Evolutionary conservation across 2,113 vertebrate species (phyloP), one percentile per base, ranked within the genome.

Genomic region (Delphinapterus leucas): DNA sequence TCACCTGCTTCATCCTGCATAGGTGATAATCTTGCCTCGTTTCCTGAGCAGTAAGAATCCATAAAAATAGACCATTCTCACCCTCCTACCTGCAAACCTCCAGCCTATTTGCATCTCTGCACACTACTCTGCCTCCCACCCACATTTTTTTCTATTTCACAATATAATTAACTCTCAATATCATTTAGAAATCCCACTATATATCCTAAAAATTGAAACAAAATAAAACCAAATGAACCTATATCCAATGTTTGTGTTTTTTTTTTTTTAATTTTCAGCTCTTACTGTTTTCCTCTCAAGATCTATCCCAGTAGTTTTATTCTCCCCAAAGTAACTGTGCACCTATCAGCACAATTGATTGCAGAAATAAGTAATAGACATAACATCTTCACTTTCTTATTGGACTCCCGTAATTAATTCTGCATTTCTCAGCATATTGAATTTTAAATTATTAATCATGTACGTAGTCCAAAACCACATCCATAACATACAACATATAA

Each of bases 391-490:
- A 88, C 77, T 95, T 96, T 84, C 47, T 96, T 92, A 96, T 96
- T 97, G 88, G 88, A 97, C 90, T 96, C 67, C 63, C 85, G 44
- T 90, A 95, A 97, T 81, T n/a, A 98, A 97, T 93, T 97, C 79
- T 97, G 63, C 79, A 81, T 96, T 97, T 97, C 95, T 98, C 81
- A 97, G 92, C 90, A 98, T 93, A 97, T 84, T 28, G 53, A 97
- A 28, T 90, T 97, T 98, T 97, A 96, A 97, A 98, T 96, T 94
- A 96, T 86, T 88, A 82, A 97, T 89, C 36, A 0, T 23, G 47
- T 71, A 61, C 86, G 67, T 8, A 41, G 74, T 93, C 67, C 88
- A 94, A 97, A 96, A 96, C 18, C n/a, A 95, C 63, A 90, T 58
- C 38, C 41, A 65, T 89, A 97, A 96, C 84, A 92, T 79, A 92